Conservation (phyloP, 2,888 invertebrate genomes). For the Philhelius pedissequus region DNA sequence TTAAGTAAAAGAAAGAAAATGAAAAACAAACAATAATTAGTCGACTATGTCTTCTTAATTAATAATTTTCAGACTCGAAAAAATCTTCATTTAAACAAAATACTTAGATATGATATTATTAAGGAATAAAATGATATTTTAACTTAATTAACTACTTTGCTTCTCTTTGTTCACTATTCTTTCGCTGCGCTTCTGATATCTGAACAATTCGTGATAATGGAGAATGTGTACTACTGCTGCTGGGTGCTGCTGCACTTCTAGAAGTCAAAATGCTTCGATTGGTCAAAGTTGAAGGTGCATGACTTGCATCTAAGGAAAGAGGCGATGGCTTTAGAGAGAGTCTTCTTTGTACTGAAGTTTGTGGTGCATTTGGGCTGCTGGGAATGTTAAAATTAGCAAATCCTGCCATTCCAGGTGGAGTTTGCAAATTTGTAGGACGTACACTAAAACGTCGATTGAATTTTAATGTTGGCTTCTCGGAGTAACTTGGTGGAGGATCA, state of each 20-base stretch:
- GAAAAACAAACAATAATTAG: neutral
- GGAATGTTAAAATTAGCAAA: slow-evolving; percentile 69
- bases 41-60: neutral
- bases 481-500: slow-evolving; percentile 77
- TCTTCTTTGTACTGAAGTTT: slow-evolving; percentile 76
- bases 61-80: neutral
- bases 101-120: neutral
- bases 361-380: slow-evolving; percentile 63
- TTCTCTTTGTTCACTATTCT: slow-evolving; percentile 72
- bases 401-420: slow-evolving; percentile 77
- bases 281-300: slow-evolving; percentile 59
- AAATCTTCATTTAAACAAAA: neutral
- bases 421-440: slow-evolving; percentile 77
- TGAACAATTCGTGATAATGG: slow-evolving; percentile 78
- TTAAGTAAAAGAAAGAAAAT: too few relatives aligned
- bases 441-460: slow-evolving; percentile 77
- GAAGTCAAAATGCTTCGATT: slow-evolving; percentile 28
- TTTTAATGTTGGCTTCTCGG: slow-evolving; percentile 73
- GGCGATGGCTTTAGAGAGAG: slow-evolving; percentile 77
- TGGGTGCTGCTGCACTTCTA: slow-evolving; percentile 67
- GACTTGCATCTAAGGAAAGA: slow-evolving; percentile 73
- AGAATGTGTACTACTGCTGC: slow-evolving; percentile 76
- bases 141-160: slow-evolving; percentile 4
- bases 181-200: slow-evolving; percentile 77
- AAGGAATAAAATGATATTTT: neutral